Evolutionary conservation across 2,797 vertebrate genomes (phyloP).

Genomic region (Peromyscus nudipes): DNA sequence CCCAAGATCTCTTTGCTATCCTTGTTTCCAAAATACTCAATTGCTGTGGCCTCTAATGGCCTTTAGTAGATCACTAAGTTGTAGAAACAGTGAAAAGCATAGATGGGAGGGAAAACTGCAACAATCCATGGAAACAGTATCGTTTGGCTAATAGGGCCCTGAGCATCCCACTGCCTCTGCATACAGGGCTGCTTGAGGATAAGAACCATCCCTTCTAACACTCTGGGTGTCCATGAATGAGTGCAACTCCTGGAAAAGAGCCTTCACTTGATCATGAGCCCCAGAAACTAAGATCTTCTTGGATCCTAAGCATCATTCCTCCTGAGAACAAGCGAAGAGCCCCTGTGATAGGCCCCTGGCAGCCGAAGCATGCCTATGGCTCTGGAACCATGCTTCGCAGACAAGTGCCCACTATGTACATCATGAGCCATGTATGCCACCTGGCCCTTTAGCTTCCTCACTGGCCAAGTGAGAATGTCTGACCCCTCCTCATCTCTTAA

Average conservation of each 20-base stretch:
- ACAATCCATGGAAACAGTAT: constrained; percentile 67
- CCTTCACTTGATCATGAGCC: background rate
- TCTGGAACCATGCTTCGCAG: background rate
- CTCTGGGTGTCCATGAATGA: background rate
- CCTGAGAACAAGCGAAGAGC: background rate
- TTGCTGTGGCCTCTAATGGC: constrained; percentile 47
- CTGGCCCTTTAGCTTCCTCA: background rate
- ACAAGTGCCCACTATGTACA: background rate
- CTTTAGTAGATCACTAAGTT: constrained; percentile 67
- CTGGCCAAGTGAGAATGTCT: background rate
- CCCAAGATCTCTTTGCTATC: background rate
- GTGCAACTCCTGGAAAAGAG: background rate
- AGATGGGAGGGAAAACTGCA: constrained; percentile 74
- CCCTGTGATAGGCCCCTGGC: background rate
- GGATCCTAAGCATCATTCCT: background rate
- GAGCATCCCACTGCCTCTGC: background rate
- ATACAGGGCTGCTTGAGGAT: background rate
- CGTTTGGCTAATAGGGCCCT: background rate
- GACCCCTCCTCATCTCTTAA: background rate
- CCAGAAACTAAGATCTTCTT: background rate
- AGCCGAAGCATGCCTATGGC: background rate
- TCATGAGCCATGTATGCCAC: background rate
- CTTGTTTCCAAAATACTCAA: constrained; percentile 63
- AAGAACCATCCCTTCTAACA: background rate
- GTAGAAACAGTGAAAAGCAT: constrained; percentile 72